A percentile compares a stretch with the other conserved stretches of the same genome.
phyloP scores from a whole-genome alignment of 2,888 invertebrate genomes.

The Bembecia ichneumoniformis region DNA sequence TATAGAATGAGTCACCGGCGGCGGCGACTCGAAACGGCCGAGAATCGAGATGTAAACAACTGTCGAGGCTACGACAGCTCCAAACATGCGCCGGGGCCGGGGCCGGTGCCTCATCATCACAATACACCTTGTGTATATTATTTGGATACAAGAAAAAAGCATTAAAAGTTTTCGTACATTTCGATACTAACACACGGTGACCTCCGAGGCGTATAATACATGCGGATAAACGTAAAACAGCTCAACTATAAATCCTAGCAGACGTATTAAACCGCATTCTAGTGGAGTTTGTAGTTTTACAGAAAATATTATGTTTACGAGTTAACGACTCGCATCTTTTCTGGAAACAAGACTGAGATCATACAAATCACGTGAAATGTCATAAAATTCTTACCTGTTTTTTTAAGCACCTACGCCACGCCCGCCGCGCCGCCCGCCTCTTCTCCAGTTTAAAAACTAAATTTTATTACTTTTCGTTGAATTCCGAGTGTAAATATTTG shows the following conservation, averaged over 20 bases:
- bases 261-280: too few species aligned
- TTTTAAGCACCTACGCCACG: constrained; percentile 2
- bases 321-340: not conserved
- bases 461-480: not conserved
- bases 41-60: constrained; percentile 44
- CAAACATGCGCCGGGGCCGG: constrained; percentile 25
- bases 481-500: not conserved
- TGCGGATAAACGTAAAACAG: too few species aligned
- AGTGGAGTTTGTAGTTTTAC: too few species aligned
- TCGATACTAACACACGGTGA: too few species aligned
- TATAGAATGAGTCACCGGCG: constrained; percentile 41
- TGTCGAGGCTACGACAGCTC: constrained; percentile 39
- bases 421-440: not conserved
- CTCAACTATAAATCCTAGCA: too few species aligned
- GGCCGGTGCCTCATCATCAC: too few species aligned
- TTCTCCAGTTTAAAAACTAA: not conserved
- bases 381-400: constrained; percentile 1
- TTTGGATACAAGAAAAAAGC: too few species aligned
- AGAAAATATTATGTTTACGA: too few species aligned
- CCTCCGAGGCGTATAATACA: too few species aligned
- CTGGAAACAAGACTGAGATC: not conserved
- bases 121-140: too few species aligned
- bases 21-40: constrained; percentile 18
- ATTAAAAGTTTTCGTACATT: too few species aligned
- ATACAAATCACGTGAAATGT: constrained; percentile 2